These are phyloP conservation scores for Phoenicopterus ruber DNA, from an alignment of 2,113 vertebrate species.

Conservation along the genomic window DNA sequence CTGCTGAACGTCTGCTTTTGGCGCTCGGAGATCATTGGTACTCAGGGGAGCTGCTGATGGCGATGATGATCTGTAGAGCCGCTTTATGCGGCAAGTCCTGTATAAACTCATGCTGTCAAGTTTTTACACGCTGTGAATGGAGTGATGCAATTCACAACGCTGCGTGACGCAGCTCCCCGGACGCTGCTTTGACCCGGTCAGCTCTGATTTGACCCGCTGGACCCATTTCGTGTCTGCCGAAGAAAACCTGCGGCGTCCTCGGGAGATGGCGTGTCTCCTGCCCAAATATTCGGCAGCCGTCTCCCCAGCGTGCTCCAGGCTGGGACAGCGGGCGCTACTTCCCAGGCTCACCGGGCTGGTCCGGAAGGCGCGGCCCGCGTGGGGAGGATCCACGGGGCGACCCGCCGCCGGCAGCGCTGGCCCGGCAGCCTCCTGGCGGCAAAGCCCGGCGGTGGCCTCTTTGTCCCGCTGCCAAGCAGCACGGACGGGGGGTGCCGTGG, in stretches of 20 bases:
- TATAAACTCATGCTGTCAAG: accelerated
- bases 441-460: not conserved
- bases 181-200: accelerated
- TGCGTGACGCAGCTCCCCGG: not conserved
- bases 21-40: not conserved
- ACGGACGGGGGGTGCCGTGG: not conserved
- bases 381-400: not conserved
- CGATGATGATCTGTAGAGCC: accelerated
- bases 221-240: not conserved
- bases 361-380: not conserved
- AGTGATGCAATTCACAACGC: too few species aligned
- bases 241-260: not conserved
- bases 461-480: not conserved
- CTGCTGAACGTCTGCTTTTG: not conserved
- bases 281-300: too few species aligned
- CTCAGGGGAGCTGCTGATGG: not conserved
- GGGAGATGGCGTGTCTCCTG: not conserved
- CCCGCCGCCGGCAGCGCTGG: too few species aligned
- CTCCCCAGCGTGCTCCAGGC: not conserved
- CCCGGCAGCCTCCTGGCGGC: not conserved
- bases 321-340: accelerated
- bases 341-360: too few species aligned
- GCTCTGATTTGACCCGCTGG: not conserved
- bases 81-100: not conserved
- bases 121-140: accelerated